phyloP scores from a whole-genome alignment of 2,888 invertebrate genomes.

The Eupithecia subfuscata region DNA sequence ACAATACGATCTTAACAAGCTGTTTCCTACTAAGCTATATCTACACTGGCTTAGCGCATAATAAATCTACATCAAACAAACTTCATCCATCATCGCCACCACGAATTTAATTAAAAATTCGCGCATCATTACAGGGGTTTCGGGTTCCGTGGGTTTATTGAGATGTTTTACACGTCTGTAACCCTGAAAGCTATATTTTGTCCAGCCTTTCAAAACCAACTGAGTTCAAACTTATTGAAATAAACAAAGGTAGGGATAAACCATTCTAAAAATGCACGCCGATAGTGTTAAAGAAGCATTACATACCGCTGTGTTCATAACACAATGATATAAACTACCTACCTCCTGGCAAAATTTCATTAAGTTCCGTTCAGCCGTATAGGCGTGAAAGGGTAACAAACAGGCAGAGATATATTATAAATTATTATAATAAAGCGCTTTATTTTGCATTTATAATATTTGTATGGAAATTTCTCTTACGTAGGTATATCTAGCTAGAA shows the following conservation, averaged over 20 bases:
- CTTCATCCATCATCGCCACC: conserved; percentile 35
- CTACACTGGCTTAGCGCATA: conserved; percentile 27
- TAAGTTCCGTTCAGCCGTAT: too few species aligned
- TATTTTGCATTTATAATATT: too few species aligned
- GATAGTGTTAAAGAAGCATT: too few species aligned
- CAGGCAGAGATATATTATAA: too few species aligned
- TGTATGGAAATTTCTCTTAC: too few species aligned
- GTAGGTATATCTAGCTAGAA: too few species aligned
- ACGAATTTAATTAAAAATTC: conserved; percentile 35
- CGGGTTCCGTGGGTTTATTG: conserved; percentile 7
- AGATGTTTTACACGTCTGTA: conserved; percentile 2
- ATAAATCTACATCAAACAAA: conserved; percentile 40
- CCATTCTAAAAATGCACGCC: too few species aligned
- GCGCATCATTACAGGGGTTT: background rate
- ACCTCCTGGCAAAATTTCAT: too few species aligned
- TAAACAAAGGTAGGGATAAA: background rate
- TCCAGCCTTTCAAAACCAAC: background rate
- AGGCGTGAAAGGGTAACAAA: too few species aligned
- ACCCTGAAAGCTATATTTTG: background rate
- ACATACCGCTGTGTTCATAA: too few species aligned
- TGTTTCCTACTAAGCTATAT: conserved; percentile 9
- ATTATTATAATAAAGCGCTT: too few species aligned
- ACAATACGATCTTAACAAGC: background rate
- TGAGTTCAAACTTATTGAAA: background rate
- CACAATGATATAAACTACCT: too few species aligned